Evolutionary conservation across 2,797 vertebrate genomes (phyloP), one percentile per base, ranked within the genome.

Genomic region (Aratinga solstitialis): DNA sequence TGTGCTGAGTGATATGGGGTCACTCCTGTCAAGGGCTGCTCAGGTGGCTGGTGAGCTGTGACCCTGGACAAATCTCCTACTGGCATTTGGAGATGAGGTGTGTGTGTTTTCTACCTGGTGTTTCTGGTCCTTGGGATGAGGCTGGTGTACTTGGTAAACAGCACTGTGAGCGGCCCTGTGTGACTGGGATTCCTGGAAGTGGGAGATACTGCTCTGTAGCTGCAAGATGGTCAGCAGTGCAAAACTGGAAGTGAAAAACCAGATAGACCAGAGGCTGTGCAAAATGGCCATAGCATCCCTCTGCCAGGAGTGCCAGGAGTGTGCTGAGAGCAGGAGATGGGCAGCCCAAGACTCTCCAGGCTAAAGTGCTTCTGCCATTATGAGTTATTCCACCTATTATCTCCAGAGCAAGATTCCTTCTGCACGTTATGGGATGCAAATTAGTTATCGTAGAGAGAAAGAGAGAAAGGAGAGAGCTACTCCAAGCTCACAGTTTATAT

Each of bases 91-190:
- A 75, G 24, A 32, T 67, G 21, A 82, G 17, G 14, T 8, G 9
- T 2, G 23, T 14, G 53, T 56, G 38, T 54, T 69, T 82, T 59
- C 63, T 82, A 9, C 38, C 8, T 73, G 14, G 19, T 38, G 19
- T 78, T 95, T 69, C 53, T 90, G 82, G 54, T 22, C 51, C 26
- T 66, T 30, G 30, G 30, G 19, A 16, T 69, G 24, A 85, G 13
- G n/a, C 13, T 18, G 42, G 7, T 38, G 32, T 38, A 6, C 65
- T 66, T 74, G 23, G 67, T 24, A 56, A 92, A n/a, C 23, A 68
- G 1, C 1, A 2, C 53, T 68, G 18, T 29, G n/a, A 84, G 74
- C 5, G 2, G 27, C 18, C 29, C 30, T 3, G 2, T 48, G 29
- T 38, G 40, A 24, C 26, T 32, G 34, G 23, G 50, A 42, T 54